A percentile compares a stretch with the other conserved stretches of the same genome.
Evolutionary conservation across 37 sponge, comb jelly and placozoan species (phyloP).

Genomic region (Chondrilla cf. caribensis): DNA sequence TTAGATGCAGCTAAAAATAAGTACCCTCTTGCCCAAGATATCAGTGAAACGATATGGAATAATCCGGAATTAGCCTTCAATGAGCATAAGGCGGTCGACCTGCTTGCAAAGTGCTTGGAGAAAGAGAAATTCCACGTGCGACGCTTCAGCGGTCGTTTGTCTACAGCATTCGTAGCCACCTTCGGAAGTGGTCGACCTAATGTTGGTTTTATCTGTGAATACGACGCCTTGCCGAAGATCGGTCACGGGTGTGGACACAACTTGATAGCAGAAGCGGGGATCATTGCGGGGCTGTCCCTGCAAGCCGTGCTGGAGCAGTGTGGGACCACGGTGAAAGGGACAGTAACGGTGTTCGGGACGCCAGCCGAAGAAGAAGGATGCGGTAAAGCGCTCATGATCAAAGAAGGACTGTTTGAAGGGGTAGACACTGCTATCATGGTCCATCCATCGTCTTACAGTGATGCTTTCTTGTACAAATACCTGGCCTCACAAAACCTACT

Average conservation of each 20-base stretch:
- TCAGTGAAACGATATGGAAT: slow-evolving; percentile 68
- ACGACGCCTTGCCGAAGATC: slow-evolving; percentile 89
- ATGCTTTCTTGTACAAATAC: slow-evolving; percentile 17
- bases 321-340: slow-evolving; percentile 25
- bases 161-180: slow-evolving; percentile 83
- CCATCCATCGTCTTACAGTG: slow-evolving; percentile 51
- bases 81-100: slow-evolving; percentile 65
- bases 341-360: slow-evolving; percentile 78
- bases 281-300: slow-evolving; percentile 81
- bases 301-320: slow-evolving; percentile 70
- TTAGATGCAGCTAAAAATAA: no score
- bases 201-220: slow-evolving; percentile 85
- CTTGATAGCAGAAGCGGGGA: slow-evolving; percentile 90
- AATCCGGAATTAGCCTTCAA: slow-evolving; percentile 37
- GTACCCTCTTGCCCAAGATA: background rate
- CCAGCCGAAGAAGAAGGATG: slow-evolving; percentile 91
- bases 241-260: slow-evolving; percentile 98
- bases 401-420: slow-evolving; percentile 63
- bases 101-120: slow-evolving; percentile 64
- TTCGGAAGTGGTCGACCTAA: slow-evolving; percentile 60
- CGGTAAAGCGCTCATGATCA: slow-evolving; percentile 76
- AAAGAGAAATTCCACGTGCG: slow-evolving; percentile 74
- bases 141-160: slow-evolving; percentile 39
- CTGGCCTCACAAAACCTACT: slow-evolving; percentile 33
- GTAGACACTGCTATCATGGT: slow-evolving; percentile 92